A percentile compares a stretch with the other conserved stretches of the same genome.
phyloP scores from a whole-genome alignment of 2,888 invertebrate genomes.

The Zonitis immaculata region DNA sequence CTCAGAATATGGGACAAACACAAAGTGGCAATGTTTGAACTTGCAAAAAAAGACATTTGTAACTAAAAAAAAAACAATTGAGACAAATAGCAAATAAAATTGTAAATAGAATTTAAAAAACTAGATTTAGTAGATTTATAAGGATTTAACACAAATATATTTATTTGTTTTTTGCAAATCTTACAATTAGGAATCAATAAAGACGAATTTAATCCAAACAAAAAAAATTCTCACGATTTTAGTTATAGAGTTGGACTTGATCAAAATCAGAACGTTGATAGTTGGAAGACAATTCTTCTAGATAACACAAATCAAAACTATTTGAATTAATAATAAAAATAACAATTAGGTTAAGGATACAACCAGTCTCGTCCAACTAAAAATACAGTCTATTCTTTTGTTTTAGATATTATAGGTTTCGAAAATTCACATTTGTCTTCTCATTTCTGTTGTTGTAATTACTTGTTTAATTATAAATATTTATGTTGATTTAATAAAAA shows the following conservation, averaged over 20 bases:
- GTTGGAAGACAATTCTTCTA: constrained; percentile 15
- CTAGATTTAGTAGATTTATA: constrained; percentile 7
- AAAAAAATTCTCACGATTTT: not conserved
- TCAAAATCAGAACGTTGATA: not conserved
- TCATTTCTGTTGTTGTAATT: not conserved
- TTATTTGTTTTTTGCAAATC: constrained; percentile 10
- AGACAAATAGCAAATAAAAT: constrained; percentile 6
- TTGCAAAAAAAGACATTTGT: constrained; percentile 31
- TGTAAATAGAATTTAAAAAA: constrained; percentile 7
- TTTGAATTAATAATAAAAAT: not conserved
- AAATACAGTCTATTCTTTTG: constrained; percentile 6
- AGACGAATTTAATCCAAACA: too few relatives aligned
- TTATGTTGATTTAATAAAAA: not conserved
- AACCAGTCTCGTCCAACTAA: constrained; percentile 12
- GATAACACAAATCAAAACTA: constrained; percentile 3
- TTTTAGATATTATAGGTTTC: not conserved
- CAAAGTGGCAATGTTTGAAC: constrained; percentile 20
- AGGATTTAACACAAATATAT: constrained; percentile 13
- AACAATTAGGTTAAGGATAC: not conserved
- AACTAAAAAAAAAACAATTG: constrained; percentile 24
- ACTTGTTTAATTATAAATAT: not conserved
- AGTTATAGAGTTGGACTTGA: not conserved
- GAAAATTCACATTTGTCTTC: not conserved
- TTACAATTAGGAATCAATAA: too few relatives aligned
- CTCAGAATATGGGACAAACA: not conserved